Percentiles rank a stretch among this genome's conserved stretches.
Conservation (phyloP, 1,140 invertebrate genomes). For the roundworm (Caenorhabditis elegans) region DNA sequence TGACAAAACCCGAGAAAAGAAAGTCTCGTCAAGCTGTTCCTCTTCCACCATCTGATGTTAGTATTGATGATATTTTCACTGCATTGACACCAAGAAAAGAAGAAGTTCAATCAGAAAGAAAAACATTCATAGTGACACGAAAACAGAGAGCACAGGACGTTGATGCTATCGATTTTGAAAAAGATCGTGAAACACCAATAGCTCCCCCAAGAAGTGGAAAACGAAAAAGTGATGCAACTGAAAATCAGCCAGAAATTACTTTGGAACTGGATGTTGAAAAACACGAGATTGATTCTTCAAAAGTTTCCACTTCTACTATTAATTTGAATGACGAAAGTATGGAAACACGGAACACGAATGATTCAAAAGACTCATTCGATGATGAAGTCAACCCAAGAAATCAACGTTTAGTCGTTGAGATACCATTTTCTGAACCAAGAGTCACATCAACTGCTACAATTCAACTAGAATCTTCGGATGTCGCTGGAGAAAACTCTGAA, state of each 20-base stretch:
- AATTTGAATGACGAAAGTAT: neutral
- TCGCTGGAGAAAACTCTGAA: too few species aligned
- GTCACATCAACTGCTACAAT: neutral
- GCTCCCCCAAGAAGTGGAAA: neutral
- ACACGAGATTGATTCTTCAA: neutral
- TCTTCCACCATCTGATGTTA: neutral
- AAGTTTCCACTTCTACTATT: neutral
- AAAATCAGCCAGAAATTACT: neutral
- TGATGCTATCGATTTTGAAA: constrained; percentile 1
- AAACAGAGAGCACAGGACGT: constrained; percentile 5
- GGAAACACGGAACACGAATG: neutral
- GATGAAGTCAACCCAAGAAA: neutral
- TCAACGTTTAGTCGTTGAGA: neutral
- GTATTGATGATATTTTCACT: constrained; percentile 17
- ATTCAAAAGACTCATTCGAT: neutral
- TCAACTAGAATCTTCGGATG: neutral
- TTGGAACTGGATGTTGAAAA: neutral
- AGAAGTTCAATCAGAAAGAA: neutral
- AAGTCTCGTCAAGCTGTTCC: neutral
- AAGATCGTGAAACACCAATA: neutral
- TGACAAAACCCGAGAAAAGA: neutral
- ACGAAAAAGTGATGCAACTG: neutral
- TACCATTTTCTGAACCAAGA: neutral
- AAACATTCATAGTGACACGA: neutral
- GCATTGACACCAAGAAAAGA: neutral